These are phyloP conservation scores for Paralichthys olivaceus DNA, from an alignment of 2,113 vertebrate genomes.

Conservation along the genomic window DNA sequence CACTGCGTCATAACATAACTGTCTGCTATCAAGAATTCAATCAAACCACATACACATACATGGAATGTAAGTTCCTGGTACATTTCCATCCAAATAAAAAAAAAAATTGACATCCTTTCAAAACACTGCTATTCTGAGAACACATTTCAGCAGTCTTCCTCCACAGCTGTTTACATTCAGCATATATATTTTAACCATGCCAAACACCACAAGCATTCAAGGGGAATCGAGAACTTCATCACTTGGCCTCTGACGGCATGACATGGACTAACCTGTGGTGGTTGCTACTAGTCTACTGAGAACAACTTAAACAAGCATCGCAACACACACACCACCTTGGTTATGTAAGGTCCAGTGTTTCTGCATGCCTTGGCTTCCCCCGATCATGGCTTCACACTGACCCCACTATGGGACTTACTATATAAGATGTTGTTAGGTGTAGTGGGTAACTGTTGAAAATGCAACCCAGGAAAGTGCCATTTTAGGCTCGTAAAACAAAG, in stretches of 20 bases:
- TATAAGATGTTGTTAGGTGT: slow-evolving; percentile 53
- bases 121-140: slow-evolving; percentile 11
- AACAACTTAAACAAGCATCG: slow-evolving; percentile 70
- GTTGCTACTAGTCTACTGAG: slow-evolving; percentile 39
- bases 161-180: slow-evolving; percentile 30
- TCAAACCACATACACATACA: background rate
- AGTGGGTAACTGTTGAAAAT: slow-evolving; percentile 16
- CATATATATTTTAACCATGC: background rate
- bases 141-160: background rate
- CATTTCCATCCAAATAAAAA: background rate
- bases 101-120: background rate
- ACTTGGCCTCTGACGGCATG: slow-evolving; percentile 14
- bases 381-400: slow-evolving; percentile 44
- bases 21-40: background rate
- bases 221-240: slow-evolving; percentile 13
- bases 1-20: background rate
- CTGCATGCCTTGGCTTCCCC: slow-evolving; percentile 51
- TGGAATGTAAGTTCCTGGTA: slow-evolving; percentile 4
- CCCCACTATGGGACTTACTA: slow-evolving; percentile 48
- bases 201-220: background rate
- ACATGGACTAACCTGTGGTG: slow-evolving; percentile 18
- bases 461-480: background rate
- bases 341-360: slow-evolving; percentile 73
- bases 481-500: slow-evolving; percentile 10
- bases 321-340: slow-evolving; percentile 59